A percentile compares a stretch with the other conserved stretches of the same genome.
Conservation (phyloP, 2,113 vertebrate species). For the Aptenodytes patagonicus region DNA sequence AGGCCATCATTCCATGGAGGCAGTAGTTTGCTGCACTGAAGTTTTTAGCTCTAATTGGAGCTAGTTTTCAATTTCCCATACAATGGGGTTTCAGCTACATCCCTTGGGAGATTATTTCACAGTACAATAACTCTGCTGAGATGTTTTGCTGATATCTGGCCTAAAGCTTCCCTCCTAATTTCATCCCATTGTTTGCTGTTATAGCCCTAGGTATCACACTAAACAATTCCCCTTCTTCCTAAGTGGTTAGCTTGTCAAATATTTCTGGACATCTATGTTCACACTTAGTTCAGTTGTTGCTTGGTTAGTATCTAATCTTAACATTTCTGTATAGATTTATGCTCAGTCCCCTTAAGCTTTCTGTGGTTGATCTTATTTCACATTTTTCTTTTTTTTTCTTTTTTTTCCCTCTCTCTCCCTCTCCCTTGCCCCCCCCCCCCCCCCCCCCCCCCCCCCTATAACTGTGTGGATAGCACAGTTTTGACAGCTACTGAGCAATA, state of each 20-base stretch:
- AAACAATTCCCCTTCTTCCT: neutral
- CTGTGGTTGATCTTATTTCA: neutral
- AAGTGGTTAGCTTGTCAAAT: neutral
- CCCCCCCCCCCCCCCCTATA: too few relatives aligned
- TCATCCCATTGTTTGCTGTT: constrained; percentile 18
- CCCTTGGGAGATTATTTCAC: constrained; percentile 38
- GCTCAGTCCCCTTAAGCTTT: neutral
- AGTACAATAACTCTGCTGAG: constrained; percentile 11
- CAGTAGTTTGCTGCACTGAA: neutral
- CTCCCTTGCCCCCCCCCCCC: too few relatives aligned
- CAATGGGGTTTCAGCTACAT: neutral
- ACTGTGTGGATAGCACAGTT: too few relatives aligned
- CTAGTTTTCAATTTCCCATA: constrained; percentile 28
- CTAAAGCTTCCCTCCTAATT: constrained; percentile 38
- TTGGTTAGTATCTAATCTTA: neutral
- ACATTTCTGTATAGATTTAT: neutral
- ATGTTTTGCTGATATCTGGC: constrained; percentile 28
- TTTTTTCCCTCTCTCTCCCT: neutral
- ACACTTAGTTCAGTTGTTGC: neutral
- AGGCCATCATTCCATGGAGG: neutral
- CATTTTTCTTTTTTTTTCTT: neutral
- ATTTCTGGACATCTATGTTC: neutral
- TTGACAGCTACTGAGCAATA: too few relatives aligned
- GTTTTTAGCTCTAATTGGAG: constrained; percentile 34
- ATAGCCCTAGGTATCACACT: neutral